These are phyloP conservation scores for Frankliniella intonsa DNA, from an alignment of 2,888 invertebrate species.

Conservation along the genomic window DNA sequence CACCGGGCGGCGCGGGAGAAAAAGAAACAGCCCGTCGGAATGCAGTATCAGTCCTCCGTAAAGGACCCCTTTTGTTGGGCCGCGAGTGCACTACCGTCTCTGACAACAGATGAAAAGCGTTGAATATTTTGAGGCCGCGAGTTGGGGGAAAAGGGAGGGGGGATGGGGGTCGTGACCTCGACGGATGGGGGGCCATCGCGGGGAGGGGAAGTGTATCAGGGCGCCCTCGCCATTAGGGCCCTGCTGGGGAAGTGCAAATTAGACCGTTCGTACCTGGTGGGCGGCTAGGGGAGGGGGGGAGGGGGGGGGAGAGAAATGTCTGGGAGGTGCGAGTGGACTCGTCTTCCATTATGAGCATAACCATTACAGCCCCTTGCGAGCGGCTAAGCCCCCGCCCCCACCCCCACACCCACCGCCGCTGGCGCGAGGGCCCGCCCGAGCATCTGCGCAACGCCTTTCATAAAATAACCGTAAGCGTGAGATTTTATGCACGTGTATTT, in stretches of 20 bases:
- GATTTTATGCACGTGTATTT: conserved; percentile 27
- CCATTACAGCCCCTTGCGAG: background rate
- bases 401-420: background rate
- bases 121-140: too few relatives aligned
- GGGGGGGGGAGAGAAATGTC: background rate
- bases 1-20: too few relatives aligned
- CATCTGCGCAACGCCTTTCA: conserved; percentile 18
- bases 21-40: too few relatives aligned
- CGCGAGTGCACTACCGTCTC: too few relatives aligned
- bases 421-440: background rate
- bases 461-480: conserved; percentile 20
- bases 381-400: background rate
- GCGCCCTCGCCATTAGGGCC: too few relatives aligned
- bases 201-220: background rate
- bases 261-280: background rate
- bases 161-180: too few relatives aligned
- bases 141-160: too few relatives aligned
- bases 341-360: conserved; percentile 23
- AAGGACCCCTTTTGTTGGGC: too few relatives aligned
- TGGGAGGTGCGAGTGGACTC: conserved; percentile 7
- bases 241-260: conserved; percentile 1
- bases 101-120: too few relatives aligned
- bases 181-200: background rate
- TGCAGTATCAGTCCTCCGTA: too few relatives aligned
- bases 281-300: background rate